These are phyloP conservation scores for Sarcophaga caerulescens DNA, from an alignment of 2,888 invertebrate genomes.

Conservation along the genomic window DNA sequence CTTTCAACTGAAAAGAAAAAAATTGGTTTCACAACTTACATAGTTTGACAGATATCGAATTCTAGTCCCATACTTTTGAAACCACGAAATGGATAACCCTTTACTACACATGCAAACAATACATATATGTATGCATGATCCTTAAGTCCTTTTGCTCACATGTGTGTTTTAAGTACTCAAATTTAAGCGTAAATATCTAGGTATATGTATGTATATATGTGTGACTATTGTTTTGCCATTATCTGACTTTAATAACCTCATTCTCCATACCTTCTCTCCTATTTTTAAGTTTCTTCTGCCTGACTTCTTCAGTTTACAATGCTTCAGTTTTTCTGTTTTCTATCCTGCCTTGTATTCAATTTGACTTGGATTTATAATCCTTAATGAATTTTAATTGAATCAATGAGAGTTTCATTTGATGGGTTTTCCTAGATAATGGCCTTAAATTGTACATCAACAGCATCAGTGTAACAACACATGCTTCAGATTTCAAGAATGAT, in stretches of 20 bases:
- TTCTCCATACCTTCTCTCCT: neutral
- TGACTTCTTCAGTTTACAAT: too few species aligned
- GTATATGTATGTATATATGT: slow-evolving; percentile 14
- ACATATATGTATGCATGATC: too few species aligned
- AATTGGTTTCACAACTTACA: too few species aligned
- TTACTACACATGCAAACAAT: too few species aligned
- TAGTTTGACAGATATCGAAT: too few species aligned
- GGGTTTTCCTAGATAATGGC: slow-evolving; percentile 65
- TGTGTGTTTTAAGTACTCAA: neutral
- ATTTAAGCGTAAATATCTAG: neutral
- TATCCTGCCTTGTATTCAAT: slow-evolving; percentile 58
- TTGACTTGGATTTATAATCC: slow-evolving; percentile 79
- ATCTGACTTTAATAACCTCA: slow-evolving; percentile 70
- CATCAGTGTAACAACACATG: slow-evolving; percentile 48
- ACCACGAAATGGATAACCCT: too few species aligned
- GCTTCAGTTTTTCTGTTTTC: too few species aligned
- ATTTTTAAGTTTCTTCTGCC: neutral
- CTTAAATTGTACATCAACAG: slow-evolving; percentile 33
- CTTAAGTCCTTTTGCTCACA: neutral
- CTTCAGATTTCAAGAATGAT: slow-evolving; percentile 59
- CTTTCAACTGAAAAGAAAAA: too few species aligned
- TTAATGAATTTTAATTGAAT: slow-evolving; percentile 80
- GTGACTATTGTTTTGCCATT: slow-evolving; percentile 71
- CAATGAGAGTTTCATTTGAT: slow-evolving; percentile 68
- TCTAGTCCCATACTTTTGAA: too few species aligned